These are phyloP conservation scores for Yponomeuta malinellus DNA, from an alignment of 2,888 invertebrate species.

Conservation along the genomic window DNA sequence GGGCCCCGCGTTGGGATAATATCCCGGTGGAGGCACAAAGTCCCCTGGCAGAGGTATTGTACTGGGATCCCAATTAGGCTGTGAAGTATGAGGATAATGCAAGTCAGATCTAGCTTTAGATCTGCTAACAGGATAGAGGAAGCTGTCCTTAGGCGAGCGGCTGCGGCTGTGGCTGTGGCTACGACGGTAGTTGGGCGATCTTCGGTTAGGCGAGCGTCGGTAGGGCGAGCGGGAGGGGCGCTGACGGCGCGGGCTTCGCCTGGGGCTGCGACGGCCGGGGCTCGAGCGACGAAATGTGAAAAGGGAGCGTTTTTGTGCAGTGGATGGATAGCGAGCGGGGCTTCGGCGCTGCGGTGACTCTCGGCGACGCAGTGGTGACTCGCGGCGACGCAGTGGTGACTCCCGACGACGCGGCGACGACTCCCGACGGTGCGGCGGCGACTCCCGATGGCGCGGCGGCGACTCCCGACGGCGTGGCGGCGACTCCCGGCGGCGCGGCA, in stretches of 20 bases:
- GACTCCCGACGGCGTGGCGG: constrained; percentile 26
- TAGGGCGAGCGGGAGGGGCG: constrained; percentile 19
- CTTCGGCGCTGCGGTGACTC: constrained; percentile 14
- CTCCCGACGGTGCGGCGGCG: constrained; percentile 9
- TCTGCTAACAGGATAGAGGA: constrained; percentile 20
- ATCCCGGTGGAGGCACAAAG: constrained; percentile 24
- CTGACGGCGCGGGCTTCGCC: constrained; percentile 20
- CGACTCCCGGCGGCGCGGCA: constrained; percentile 8
- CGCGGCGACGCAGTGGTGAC: constrained; percentile 21
- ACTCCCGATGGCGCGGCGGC: constrained; percentile 6
- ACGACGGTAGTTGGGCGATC: not conserved
- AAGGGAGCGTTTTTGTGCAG: too few relatives aligned
- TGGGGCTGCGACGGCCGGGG: constrained; percentile 19
- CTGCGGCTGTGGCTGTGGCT: constrained; percentile 4
- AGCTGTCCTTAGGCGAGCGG: constrained; percentile 20
- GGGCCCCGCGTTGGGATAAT: constrained; percentile 23
- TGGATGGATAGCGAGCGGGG: not conserved
- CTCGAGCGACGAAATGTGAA: not conserved
- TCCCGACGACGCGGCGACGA: constrained; percentile 1
- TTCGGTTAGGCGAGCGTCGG: constrained; percentile 5
- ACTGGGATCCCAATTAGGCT: constrained; percentile 13
- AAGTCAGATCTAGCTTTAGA: constrained; percentile 16
- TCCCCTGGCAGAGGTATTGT: constrained; percentile 18
- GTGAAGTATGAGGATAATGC: constrained; percentile 16
- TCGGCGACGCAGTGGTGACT: constrained; percentile 22